These are phyloP conservation scores for Lasius platythorax DNA, from an alignment of 2,888 invertebrate species.

Conservation along the genomic window DNA sequence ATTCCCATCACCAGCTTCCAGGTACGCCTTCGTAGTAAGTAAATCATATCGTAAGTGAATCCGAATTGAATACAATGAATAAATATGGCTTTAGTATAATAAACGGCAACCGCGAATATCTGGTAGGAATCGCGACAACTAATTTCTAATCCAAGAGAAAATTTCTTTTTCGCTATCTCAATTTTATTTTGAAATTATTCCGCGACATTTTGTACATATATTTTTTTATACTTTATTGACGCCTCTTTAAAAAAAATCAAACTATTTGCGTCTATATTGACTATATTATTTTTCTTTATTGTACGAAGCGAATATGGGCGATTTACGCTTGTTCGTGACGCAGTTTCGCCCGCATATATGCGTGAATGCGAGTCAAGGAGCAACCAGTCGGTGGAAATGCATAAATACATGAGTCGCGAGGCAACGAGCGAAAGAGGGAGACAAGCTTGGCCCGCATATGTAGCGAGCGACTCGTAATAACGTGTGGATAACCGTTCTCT, in stretches of 20 bases:
- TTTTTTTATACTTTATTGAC: not conserved
- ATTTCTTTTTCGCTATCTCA: conserved; percentile 12
- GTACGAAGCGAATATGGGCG: conserved; percentile 28
- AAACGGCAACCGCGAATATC: conserved; percentile 68
- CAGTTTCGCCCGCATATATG: conserved; percentile 16
- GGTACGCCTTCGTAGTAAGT: conserved; percentile 77
- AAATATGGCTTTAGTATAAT: conserved; percentile 84
- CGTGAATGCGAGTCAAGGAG: conserved; percentile 66
- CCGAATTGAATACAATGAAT: conserved; percentile 85
- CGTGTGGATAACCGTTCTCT: conserved; percentile 76
- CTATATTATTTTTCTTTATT: conserved; percentile 28
- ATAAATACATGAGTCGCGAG: conserved; percentile 84
- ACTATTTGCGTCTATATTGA: not conserved
- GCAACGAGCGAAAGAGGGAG: conserved; percentile 75
- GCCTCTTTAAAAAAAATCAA: not conserved
- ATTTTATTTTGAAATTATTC: not conserved
- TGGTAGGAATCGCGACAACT: not conserved
- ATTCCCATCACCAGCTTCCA: conserved; percentile 82
- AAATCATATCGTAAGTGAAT: conserved; percentile 84
- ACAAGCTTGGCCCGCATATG: conserved; percentile 81
- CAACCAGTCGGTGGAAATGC: conserved; percentile 78
- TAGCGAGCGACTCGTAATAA: conserved; percentile 80
- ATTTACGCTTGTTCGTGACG: conserved; percentile 38
- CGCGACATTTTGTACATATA: not conserved
- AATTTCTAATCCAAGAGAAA: conserved; percentile 26